Base-by-base conservation (phyloP, 1,140 invertebrate species). In the Drosophila pachea region DNA sequence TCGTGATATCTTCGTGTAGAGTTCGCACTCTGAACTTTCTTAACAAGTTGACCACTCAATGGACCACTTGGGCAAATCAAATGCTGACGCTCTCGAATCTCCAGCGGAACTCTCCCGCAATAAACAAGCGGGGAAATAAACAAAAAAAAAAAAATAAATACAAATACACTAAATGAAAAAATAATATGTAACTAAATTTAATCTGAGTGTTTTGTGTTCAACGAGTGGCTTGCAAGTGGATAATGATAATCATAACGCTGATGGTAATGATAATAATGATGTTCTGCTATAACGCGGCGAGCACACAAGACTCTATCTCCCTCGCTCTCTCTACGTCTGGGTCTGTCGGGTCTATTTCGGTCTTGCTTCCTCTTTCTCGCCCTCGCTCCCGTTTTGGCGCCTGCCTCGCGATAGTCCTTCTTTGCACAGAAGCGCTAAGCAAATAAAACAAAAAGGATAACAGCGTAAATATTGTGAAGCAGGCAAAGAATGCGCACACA, bases 371-470 rank as follows among this genome's bases (percentile, higher is more conserved):
- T n/a, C n/a, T n/a, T n/a, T n/a, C n/a, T n/a, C n/a, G n/a, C n/a
- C n/a, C n/a, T n/a, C n/a, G n/a, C n/a, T n/a, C n/a, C 22, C 74
- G 43, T 58, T 58, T 22, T 40, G 48, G 40, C 67, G 66, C 65
- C 73, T 58, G 73, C 78, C 79, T 78, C 73, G 68, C 66, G 78
- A 70, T 78, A 75, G 78, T 83, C 73, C 55, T 74, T 73, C 81
- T 86, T 81, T 81, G 62, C 77, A 86, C 81, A 86, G 77, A 77
- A 81, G 81, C 77, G 81, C 81, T 86, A 86, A 86, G 81, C 81
- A 86, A 86, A 86, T 86, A 86, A 86, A 86, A 86, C 81, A 86
- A 86, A 86, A 86, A 76, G 81, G 81, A 86, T 86, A 86, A 86
- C 81, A 81, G 82, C 47, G 71, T 83, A 86, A 86, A 86, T 86